Conservation (phyloP, 1,140 invertebrate species). For the Halesus radiatus region DNA sequence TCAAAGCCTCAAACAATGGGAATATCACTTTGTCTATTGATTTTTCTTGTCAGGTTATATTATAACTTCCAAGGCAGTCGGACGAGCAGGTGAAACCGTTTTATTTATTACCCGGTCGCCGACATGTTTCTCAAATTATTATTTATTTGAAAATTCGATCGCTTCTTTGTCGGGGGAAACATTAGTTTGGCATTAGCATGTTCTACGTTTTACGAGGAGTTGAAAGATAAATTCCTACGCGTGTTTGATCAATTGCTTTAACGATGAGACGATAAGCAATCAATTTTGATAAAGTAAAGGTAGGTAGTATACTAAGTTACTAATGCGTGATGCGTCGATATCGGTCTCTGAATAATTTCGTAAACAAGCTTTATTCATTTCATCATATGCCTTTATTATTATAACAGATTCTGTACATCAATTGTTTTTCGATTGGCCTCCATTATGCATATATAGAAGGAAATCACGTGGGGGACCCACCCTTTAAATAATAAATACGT, state of each 20-base stretch:
- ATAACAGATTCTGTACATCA: no score
- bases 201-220: not conserved
- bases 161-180: not conserved
- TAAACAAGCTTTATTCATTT: not conserved
- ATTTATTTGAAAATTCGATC: not conserved
- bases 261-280: slow-evolving; percentile 20
- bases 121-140: no score
- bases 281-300: not conserved
- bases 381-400: not conserved
- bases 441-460: no score
- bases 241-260: slow-evolving; percentile 15
- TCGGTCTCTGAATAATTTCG: not conserved
- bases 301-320: not conserved
- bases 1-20: not conserved
- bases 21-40: slow-evolving; percentile 2
- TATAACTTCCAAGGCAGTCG: no score
- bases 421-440: not conserved
- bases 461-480: no score
- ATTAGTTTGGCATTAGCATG: not conserved
- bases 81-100: no score
- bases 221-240: not conserved
- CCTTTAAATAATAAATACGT: no score
- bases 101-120: no score
- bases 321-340: not conserved
- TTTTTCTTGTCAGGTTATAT: not conserved